Conservation (phyloP, 2,888 invertebrate genomes). For the Cantharis lateralis region DNA sequence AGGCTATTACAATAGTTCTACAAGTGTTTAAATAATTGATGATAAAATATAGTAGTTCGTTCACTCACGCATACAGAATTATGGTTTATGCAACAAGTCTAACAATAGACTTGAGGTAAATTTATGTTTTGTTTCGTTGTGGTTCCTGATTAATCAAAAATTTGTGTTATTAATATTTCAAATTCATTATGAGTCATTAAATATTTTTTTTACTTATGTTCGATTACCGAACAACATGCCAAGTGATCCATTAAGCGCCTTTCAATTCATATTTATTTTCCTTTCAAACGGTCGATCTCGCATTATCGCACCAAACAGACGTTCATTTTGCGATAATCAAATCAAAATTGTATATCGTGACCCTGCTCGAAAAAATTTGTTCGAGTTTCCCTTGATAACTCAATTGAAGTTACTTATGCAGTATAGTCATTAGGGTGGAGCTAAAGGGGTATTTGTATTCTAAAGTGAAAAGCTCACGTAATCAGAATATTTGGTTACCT, state of each 20-base stretch:
- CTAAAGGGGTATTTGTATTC: neutral
- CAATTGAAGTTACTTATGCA: neutral
- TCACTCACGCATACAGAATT: neutral
- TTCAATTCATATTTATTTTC: neutral
- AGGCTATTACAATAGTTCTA: neutral
- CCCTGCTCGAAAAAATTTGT: neutral
- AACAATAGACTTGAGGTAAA: neutral
- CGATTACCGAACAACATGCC: neutral
- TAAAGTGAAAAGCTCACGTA: neutral
- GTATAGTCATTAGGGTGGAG: neutral
- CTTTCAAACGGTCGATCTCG: neutral
- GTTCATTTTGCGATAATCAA: neutral
- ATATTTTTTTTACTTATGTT: neutral
- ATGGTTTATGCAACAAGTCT: neutral
- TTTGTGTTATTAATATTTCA: neutral
- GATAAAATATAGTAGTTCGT: neutral
- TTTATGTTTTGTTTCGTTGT: neutral
- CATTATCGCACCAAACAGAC: neutral
- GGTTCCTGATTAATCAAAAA: neutral
- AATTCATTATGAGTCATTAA: neutral
- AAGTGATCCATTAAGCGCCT: neutral
- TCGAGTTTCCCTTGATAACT: neutral
- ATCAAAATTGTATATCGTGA: neutral
- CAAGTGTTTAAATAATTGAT: neutral
- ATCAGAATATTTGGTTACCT: neutral